Evolutionary conservation across 2,113 vertebrate genomes (phyloP).

Genomic region (Sterrhoptilus dennistouni): DNA sequence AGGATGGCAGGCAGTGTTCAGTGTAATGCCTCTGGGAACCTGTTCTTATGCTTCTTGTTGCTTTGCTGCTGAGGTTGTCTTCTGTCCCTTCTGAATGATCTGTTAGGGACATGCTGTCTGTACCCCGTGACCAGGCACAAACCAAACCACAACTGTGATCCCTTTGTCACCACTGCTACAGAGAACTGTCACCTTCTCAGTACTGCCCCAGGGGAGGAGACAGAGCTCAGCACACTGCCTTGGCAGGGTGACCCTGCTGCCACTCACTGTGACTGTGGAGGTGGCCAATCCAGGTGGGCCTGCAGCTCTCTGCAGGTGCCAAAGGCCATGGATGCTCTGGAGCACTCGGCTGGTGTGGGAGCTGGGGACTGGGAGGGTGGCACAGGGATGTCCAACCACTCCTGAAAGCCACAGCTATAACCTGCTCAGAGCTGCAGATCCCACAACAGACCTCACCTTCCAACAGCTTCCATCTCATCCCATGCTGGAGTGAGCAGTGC

Average conservation of each 20-base stretch:
- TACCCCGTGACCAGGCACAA: neutral
- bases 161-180: neutral
- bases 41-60: neutral
- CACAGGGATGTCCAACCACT: neutral
- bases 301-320: neutral
- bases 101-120: neutral
- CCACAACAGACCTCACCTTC: neutral
- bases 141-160: neutral
- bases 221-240: neutral
- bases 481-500: rapidly evolving
- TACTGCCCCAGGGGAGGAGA: neutral
- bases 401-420: neutral
- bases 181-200: neutral
- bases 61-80: neutral
- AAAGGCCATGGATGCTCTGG: neutral
- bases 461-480: neutral
- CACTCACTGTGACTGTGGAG: neutral
- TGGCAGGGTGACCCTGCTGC: neutral
- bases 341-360: neutral
- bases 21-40: neutral
- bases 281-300: neutral
- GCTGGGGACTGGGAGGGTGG: neutral
- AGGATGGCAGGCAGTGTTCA: neutral
- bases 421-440: neutral
- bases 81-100: neutral